Base-by-base conservation (phyloP, 2,113 vertebrate genomes). In the Panthera tigris region DNA sequence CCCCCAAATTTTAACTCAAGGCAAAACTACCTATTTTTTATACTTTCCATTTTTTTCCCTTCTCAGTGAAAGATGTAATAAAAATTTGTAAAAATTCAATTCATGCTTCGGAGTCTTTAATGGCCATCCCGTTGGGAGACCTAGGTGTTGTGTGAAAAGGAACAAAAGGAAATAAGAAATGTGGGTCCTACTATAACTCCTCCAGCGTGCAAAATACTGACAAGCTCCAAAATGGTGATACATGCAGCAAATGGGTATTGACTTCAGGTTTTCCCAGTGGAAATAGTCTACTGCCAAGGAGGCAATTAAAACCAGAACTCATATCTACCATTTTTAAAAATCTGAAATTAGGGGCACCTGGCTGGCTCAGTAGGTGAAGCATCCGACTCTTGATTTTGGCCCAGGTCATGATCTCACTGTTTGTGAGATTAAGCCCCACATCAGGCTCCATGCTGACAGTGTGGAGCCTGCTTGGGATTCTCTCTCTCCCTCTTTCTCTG, bases 51-150 rank as follows among this genome's bases (percentile, higher is more conserved):
- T 5, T 89, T 81, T 81, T 74, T 63, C 7, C 3, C 4, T 55
- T 93, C 80, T 88, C 23, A 33, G 4, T 89, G 93, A 82, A 97
- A 93, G 7, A 57, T n/a, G 31, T 27, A 88, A 84, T 81, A 88
- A 79, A 55, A 91, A 74, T 79, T 50, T 65, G 1, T 81, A 66
- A 90, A 93, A 14, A 9, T 91, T 89, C 52, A 63, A 96, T 65
- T 84, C 39, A 79, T 31, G 33, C 33, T 84, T 82, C 33, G 25
- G 48, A 50, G 31, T 87, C 33, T 79, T 95, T 82, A 91, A 48
- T 25, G 27, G 18, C n/a, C 41, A 90, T 55, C 52, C 73, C 89
- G 63, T 65, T 52, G 41, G 86, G 29, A 91, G 68, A 89, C 48
- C 45, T 39, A 63, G 89, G 63, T 10, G 23, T 95, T 89, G 31